These are phyloP conservation scores for Aurelia sp. DNA, from an alignment of 30 jellyfish, hydroid and myxozoan genomes.

Conservation along the genomic window DNA sequence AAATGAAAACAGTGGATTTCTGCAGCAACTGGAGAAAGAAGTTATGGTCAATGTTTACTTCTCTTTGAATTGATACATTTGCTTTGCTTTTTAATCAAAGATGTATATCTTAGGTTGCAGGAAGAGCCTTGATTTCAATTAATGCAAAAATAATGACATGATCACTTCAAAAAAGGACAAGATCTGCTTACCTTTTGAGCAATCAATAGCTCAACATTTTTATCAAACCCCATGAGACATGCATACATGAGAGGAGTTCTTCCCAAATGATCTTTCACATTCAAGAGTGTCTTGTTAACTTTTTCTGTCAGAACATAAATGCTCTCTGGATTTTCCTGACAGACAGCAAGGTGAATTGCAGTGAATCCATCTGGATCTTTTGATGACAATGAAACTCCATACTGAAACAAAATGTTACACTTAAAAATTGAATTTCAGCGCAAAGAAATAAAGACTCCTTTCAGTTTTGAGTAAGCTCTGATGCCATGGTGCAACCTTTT, in stretches of 20 bases:
- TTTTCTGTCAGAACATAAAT: conserved; percentile 42
- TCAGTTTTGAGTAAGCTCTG: no score
- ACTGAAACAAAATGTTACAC: conserved; percentile 22
- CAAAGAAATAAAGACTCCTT: no score
- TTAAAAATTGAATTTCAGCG: no score
- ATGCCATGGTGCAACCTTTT: no score
- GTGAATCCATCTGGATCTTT: conserved; percentile 71
- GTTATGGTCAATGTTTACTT: no score
- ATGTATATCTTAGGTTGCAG: no score
- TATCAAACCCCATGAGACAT: conserved; percentile 77
- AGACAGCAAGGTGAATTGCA: conserved; percentile 77
- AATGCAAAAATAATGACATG: no score
- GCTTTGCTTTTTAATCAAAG: no score
- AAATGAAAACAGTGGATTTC: no score
- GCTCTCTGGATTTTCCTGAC: conserved; percentile 84
- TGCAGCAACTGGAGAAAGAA: no score
- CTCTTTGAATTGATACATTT: no score
- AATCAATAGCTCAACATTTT: conserved; percentile 68
- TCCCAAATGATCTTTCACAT: conserved; percentile 68
- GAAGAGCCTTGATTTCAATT: no score
- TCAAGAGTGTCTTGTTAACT: conserved; percentile 43
- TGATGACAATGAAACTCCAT: conserved; percentile 78
- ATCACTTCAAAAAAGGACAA: not conserved
- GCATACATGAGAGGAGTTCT: conserved; percentile 84
- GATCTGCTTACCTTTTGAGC: conserved; percentile 60